Conservation (phyloP, 2,888 invertebrate genomes). For the Chalcis sispes region DNA sequence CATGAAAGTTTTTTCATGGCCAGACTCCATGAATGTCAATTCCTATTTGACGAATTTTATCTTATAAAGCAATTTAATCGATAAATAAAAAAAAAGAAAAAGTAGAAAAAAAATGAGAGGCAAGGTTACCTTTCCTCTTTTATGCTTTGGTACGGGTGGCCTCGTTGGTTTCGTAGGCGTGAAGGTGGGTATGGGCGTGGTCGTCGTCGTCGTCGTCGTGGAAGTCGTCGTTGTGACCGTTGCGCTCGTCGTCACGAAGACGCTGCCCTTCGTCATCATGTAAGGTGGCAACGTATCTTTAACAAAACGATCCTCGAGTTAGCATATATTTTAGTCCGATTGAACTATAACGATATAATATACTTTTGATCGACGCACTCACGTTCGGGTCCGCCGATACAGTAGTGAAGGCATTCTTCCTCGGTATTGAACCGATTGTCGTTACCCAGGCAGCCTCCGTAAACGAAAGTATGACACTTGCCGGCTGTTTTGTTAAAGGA, state of each 20-base stretch:
- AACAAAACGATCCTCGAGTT: background rate
- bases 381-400: constrained; percentile 79
- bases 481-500: constrained; percentile 79
- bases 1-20: constrained; percentile 91
- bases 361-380: constrained; percentile 56
- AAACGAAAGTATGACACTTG: constrained; percentile 81
- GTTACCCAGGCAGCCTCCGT: constrained; percentile 84
- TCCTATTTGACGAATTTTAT: constrained; percentile 76
- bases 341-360: background rate
- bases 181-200: constrained; percentile 71
- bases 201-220: constrained; percentile 77
- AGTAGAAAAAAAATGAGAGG: background rate
- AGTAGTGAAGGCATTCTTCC: constrained; percentile 81
- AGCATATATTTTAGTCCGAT: background rate
- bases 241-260: constrained; percentile 73
- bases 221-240: constrained; percentile 76
- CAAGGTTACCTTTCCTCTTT: constrained; percentile 79
- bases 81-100: background rate
- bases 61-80: background rate
- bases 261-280: constrained; percentile 71
- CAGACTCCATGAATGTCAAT: constrained; percentile 90
- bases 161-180: constrained; percentile 77
- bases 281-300: constrained; percentile 79
- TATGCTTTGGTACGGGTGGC: constrained; percentile 84
- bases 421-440: constrained; percentile 84